Base-by-base conservation (phyloP, 2,113 vertebrate genomes). In the Calcarius ornatus region DNA sequence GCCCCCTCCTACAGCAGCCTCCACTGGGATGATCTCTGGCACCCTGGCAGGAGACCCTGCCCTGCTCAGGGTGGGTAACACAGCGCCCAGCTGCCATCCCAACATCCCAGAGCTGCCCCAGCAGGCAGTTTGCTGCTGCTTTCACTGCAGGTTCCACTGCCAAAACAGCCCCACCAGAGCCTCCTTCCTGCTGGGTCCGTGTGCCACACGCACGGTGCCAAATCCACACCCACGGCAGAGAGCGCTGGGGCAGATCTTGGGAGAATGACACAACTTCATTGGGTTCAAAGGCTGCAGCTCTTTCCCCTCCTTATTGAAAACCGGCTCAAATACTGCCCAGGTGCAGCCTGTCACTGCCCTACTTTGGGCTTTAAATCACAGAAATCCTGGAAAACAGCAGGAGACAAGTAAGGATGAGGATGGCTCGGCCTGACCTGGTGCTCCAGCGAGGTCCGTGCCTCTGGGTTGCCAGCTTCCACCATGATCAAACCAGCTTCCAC, bases 311-410 rank as follows among this genome's bases (percentile, higher is more conserved):
- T 71, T 28, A 40, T 2, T n/a, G 53, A 90, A 79, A 76, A 19
- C 28, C 72, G 28, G 38, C 12, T 81, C 72, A 57, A 47, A 66
- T 24, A 13, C 31, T n/a, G 47, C 75, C 60, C 76, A 80, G 54
- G n/a, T 25, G 2, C 72, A 81, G 83, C n/a, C 71, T n/a, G 42
- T 35, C 24, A 0, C 80, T 91, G 91, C 77, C 81, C 90, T 95
- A 37, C 68, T 88, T 82, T 69, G 81, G 57, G 70, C 37, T 33
- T 51, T 17, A 76, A 82, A 60, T 60, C 61, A 56, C 27, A 37
- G 70, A 85, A 92, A 85, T 80, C 66, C 66, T 88, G 71, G 53
- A 72, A 92, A 92, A 92, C 33, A 51, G 48, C 57, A 68, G 70
- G 51, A 78, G 60, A 86, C 10, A 45, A 83, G 76, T 8, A 51